phyloP scores from a whole-genome alignment of 2,797 vertebrate species.

The Anas bernieri region DNA sequence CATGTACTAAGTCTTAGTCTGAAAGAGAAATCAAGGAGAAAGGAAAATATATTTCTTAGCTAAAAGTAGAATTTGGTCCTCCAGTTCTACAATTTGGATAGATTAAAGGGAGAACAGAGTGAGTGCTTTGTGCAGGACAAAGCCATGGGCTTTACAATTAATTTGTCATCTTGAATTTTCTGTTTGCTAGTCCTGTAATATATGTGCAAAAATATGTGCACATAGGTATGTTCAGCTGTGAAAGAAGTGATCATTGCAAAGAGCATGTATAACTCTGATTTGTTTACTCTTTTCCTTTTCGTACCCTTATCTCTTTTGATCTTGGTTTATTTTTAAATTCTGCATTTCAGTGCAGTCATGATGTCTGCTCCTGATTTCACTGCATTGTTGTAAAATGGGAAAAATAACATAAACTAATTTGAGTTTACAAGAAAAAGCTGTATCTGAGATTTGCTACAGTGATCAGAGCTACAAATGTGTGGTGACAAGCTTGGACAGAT shows the following conservation, averaged over 20 bases:
- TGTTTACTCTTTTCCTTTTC: neutral
- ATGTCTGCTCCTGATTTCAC: neutral
- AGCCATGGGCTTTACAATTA: neutral
- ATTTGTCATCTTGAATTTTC: neutral
- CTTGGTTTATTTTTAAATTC: neutral
- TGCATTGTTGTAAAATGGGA: neutral
- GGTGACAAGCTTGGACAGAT: neutral
- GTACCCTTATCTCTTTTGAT: neutral
- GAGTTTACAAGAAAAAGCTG: neutral
- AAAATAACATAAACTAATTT: neutral
- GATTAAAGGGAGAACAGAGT: neutral
- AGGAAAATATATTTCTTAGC: neutral
- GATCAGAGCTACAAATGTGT: neutral
- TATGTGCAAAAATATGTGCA: neutral
- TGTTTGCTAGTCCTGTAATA: neutral
- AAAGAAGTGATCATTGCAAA: neutral
- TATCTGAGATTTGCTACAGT: neutral
- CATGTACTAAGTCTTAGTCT: neutral
- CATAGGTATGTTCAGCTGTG: neutral
- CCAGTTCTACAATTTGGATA: neutral
- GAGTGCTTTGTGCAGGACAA: neutral
- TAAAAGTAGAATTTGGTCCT: neutral
- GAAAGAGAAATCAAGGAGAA: neutral
- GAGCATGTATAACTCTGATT: fast-evolving
- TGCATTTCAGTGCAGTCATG: neutral